Evolutionary conservation across 2,797 vertebrate species (phyloP).

Genomic region (Trichosurus vulpecula): DNA sequence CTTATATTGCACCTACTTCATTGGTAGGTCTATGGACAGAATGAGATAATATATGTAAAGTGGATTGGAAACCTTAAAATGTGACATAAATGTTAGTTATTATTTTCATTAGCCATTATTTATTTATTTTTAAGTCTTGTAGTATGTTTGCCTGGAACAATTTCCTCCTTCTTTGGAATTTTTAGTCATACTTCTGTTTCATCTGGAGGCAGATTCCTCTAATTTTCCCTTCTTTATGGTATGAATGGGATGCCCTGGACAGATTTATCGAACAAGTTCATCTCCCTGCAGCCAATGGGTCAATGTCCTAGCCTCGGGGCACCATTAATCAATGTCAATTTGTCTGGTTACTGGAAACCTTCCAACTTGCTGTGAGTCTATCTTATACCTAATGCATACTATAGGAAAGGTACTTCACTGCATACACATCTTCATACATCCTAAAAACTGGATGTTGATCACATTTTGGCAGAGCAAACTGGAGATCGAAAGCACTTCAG

Average conservation of each 20-base stretch:
- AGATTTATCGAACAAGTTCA: neutral
- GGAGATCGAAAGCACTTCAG: neutral
- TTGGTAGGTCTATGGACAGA: neutral
- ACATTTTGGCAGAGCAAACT: neutral
- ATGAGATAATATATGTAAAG: neutral
- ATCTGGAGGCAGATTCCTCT: neutral
- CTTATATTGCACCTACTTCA: neutral
- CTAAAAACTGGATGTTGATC: neutral
- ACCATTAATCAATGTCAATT: neutral
- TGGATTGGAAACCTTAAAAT: neutral
- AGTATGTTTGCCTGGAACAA: neutral
- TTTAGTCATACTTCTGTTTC: neutral
- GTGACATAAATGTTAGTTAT: neutral
- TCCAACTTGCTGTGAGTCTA: neutral
- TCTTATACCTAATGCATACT: neutral
- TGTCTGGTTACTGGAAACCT: neutral
- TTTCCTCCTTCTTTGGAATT: neutral
- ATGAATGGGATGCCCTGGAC: neutral
- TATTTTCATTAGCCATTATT: neutral
- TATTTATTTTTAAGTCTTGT: neutral
- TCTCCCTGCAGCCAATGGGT: neutral
- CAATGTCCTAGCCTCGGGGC: neutral
- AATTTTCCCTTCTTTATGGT: neutral
- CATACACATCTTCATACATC: neutral
- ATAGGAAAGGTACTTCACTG: neutral